Base-by-base conservation (phyloP, 2,113 vertebrate species). In the Malurus elegans region DNA sequence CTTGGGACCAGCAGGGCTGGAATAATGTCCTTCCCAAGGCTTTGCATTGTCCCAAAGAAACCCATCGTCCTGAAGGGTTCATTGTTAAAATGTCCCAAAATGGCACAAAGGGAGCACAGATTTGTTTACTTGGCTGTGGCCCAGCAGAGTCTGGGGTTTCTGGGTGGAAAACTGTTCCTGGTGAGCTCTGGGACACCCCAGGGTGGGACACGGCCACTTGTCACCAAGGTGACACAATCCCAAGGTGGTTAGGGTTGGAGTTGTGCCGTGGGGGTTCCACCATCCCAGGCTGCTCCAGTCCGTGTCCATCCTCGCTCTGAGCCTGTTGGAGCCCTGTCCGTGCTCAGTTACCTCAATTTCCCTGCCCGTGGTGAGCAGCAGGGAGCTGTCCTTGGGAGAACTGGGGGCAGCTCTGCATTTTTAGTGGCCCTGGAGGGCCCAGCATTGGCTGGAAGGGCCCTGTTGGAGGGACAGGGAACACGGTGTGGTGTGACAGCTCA, bases 201-300 rank as follows among this genome's bases (percentile, higher is more conserved):
- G 26, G 8, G 32, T 14, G 69, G 23, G 14, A 64, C 36, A 51
- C 0, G 0, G 32, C 25, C 47, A 14, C 24, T 50, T 62, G 38
- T 15, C 42, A 69, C 25, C 23, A 48, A n/a, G 8, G 11, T n/a
- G 13, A 40, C 45, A 58, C 19, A 28, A 16, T 24, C 32, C 21
- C 32, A 51, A n/a, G 2, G 5, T 25, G 45, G 16, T 4, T 38
- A n/a, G 60, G 53, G 29, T 14, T 34, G 47, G 47, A 67, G 40
- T 24, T 42, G 13, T n/a, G 40, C 48, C 57, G 2, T 15, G 65
- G 18, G 65, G 45, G 8, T 45, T 0, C 26, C 51, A 51, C 44
- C 6, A 4, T 14, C 34, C 73, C 57, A 40, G 73, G 45, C 7
- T 61, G 57, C 45, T 76, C 73, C 56, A 4, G 36, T 56, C 54